phyloP scores from a whole-genome alignment of 2,888 invertebrate genomes.

The Diaprepes abbreviatus region DNA sequence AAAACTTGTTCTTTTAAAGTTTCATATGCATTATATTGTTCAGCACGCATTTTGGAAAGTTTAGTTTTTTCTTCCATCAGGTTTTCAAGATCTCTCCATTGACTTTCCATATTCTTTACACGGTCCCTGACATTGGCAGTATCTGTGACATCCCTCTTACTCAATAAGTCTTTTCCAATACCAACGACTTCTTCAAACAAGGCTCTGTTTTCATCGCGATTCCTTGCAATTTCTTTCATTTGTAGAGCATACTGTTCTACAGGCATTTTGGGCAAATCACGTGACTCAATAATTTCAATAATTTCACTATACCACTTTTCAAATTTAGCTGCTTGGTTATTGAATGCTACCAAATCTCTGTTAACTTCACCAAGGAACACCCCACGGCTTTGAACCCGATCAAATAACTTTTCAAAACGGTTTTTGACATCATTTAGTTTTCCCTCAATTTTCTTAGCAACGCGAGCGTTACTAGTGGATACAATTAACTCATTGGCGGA shows the following conservation, averaged over 20 bases:
- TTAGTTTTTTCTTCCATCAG: slow-evolving; percentile 88
- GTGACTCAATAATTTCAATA: slow-evolving; percentile 80
- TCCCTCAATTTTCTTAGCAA: slow-evolving; percentile 90
- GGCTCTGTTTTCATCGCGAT: slow-evolving; percentile 70
- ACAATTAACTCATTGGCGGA: slow-evolving; percentile 86
- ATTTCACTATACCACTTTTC: slow-evolving; percentile 81
- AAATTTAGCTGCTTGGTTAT: slow-evolving; percentile 75
- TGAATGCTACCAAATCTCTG: slow-evolving; percentile 77
- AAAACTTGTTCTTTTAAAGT: slow-evolving; percentile 84
- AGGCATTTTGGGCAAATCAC: slow-evolving; percentile 78
- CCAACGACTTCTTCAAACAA: slow-evolving; percentile 84
- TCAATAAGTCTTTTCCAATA: slow-evolving; percentile 84
- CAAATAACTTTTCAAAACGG: slow-evolving; percentile 89
- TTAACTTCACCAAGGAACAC: slow-evolving; percentile 88
- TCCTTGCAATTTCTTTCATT: slow-evolving; percentile 68
- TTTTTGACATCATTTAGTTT: slow-evolving; percentile 88
- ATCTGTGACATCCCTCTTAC: slow-evolving; percentile 91
- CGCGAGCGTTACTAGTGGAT: slow-evolving; percentile 85
- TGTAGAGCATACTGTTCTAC: slow-evolving; percentile 76
- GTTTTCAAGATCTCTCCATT: slow-evolving; percentile 90
- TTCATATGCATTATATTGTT: slow-evolving; percentile 90
- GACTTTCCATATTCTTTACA: slow-evolving; percentile 86
- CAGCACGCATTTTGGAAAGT: slow-evolving; percentile 85
- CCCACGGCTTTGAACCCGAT: slow-evolving; percentile 82
- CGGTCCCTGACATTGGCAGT: slow-evolving; percentile 86